These are phyloP conservation scores for Paramisgurnus dabryanus DNA, from an alignment of 2,113 vertebrate species.

Conservation along the genomic window DNA sequence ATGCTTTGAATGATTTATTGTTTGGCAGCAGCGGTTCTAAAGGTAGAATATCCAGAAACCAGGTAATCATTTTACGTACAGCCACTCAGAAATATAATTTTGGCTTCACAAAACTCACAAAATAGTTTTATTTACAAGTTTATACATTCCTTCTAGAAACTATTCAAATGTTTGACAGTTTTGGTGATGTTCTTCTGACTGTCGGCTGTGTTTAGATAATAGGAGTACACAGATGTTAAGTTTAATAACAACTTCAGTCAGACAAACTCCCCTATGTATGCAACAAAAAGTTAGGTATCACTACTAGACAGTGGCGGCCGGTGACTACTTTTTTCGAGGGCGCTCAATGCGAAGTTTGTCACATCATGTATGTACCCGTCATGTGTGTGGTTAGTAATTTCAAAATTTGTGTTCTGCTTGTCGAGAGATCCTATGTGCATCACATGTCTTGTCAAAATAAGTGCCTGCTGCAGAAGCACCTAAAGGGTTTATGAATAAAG, in stretches of 20 bases:
- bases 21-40: slow-evolving; percentile 5
- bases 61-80: background rate
- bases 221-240: background rate
- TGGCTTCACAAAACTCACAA: background rate
- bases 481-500: too few species aligned
- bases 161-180: background rate
- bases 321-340: too few species aligned
- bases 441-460: too few species aligned
- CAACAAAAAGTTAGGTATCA: background rate
- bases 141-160: background rate
- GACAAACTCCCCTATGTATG: background rate
- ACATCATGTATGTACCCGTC: too few species aligned
- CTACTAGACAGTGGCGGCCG: background rate
- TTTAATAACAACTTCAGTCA: background rate
- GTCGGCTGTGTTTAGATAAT: background rate
- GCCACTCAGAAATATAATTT: background rate
- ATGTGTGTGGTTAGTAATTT: too few species aligned
- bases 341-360: too few species aligned
- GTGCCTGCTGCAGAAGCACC: too few species aligned
- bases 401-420: too few species aligned
- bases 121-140: background rate
- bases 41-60: slow-evolving; percentile 4
- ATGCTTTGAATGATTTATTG: slow-evolving; percentile 16
- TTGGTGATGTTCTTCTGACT: background rate
- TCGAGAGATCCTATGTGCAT: too few species aligned